Evolutionary conservation across 2,113 vertebrate species (phyloP).

Genomic region (Panthera uncia): DNA sequence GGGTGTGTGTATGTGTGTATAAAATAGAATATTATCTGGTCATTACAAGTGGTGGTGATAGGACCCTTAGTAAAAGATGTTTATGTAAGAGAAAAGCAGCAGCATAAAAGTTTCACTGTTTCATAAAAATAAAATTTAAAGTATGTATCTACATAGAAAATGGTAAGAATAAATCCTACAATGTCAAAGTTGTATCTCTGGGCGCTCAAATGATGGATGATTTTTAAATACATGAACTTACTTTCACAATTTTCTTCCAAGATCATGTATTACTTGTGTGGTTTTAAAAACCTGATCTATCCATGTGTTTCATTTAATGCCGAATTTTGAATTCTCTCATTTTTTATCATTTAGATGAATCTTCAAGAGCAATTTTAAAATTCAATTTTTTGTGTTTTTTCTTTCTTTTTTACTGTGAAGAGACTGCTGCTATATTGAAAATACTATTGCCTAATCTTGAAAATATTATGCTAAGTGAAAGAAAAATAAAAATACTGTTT

Average conservation of each 20-base stretch:
- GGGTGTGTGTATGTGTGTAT: neutral
- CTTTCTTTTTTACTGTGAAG: neutral
- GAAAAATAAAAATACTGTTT: slow-evolving; percentile 25
- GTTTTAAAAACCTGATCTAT: neutral
- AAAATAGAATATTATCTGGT: neutral
- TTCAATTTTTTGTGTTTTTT: neutral
- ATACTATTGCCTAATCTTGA: neutral
- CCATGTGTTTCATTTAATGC: neutral
- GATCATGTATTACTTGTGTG: slow-evolving; percentile 7
- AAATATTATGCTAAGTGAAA: too few relatives aligned
- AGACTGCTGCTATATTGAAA: neutral
- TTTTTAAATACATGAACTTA: neutral
- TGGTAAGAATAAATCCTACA: neutral
- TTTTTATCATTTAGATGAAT: slow-evolving; percentile 22
- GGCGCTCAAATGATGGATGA: neutral
- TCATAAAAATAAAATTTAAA: neutral
- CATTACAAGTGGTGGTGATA: slow-evolving; percentile 7
- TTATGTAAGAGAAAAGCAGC: slow-evolving; percentile 26
- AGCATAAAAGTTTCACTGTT: slow-evolving; percentile 23
- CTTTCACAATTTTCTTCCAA: slow-evolving; percentile 38
- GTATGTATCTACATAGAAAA: neutral
- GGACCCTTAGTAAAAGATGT: slow-evolving; percentile 4
- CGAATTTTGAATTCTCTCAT: slow-evolving; percentile 8
- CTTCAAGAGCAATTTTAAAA: slow-evolving; percentile 13
- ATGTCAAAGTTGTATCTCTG: neutral